Conservation (phyloP, 2,888 invertebrate genomes). For the Plebejus argus region DNA sequence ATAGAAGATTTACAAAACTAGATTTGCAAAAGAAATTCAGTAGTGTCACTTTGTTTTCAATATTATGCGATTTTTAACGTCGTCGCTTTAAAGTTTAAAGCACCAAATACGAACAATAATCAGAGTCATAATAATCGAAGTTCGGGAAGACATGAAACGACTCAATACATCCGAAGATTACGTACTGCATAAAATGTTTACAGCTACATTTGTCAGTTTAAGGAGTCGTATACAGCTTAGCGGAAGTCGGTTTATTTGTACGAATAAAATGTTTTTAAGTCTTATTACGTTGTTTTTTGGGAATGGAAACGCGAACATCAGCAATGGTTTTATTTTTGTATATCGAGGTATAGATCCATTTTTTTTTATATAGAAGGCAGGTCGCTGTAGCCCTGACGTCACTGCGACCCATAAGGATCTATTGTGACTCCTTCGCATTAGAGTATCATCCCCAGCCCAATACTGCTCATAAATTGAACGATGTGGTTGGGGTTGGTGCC, state of each 20-base stretch:
- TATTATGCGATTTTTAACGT: background rate
- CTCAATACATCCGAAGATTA: conserved; percentile 39
- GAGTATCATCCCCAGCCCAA: too few relatives aligned
- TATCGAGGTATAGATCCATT: background rate
- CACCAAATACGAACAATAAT: background rate
- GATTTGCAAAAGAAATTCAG: background rate
- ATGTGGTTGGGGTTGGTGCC: too few relatives aligned
- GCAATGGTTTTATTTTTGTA: background rate
- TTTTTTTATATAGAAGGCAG: too few relatives aligned
- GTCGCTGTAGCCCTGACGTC: too few relatives aligned
- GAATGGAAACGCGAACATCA: background rate
- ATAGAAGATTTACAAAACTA: background rate
- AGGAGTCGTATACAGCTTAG: conserved; percentile 33
- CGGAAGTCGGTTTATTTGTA: conserved; percentile 25
- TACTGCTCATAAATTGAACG: too few relatives aligned
- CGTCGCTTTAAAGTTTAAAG: background rate
- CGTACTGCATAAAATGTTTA: conserved; percentile 40
- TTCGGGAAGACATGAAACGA: conserved; percentile 34
- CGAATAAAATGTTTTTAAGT: conserved; percentile 20
- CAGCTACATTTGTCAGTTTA: conserved; percentile 35
- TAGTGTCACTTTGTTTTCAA: background rate
- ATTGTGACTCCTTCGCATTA: too few relatives aligned
- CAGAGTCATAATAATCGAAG: conserved; percentile 6
- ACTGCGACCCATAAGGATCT: too few relatives aligned
- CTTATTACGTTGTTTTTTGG: conserved; percentile 7